A percentile compares a stretch with the other conserved stretches of the same genome.
Conservation (phyloP, 2,888 invertebrate genomes). For the Nematopogon swammerdamellus region DNA sequence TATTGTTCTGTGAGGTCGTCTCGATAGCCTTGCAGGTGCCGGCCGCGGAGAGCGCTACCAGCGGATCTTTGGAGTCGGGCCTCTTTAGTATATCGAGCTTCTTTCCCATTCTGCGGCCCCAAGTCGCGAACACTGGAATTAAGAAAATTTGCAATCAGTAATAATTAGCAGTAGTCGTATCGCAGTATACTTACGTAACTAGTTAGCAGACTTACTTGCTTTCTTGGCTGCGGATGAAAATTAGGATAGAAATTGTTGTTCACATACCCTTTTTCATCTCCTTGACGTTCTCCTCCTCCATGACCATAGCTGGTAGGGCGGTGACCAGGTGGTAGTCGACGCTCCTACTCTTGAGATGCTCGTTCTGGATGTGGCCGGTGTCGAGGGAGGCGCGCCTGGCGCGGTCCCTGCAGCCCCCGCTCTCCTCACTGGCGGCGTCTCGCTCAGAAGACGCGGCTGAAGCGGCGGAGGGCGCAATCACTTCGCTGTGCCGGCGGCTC, state of each 20-base stretch:
- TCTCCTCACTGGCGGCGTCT: constrained; percentile 27
- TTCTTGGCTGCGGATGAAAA: no score
- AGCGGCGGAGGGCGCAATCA: constrained; percentile 52
- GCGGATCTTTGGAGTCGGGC: constrained; percentile 58
- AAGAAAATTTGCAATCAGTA: constrained; percentile 9
- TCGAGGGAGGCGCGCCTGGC: constrained; percentile 24
- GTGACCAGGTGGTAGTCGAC: constrained; percentile 71
- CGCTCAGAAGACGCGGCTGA: constrained; percentile 39
- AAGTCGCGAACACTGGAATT: constrained; percentile 63
- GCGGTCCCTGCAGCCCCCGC: constrained; percentile 12
- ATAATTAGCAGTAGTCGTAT: no score
- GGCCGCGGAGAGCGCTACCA: constrained; percentile 27
- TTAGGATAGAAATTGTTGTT: no score
- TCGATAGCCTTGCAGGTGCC: constrained; percentile 26
- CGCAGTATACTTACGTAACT: no score
- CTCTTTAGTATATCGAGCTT: constrained; percentile 72
- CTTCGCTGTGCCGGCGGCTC: constrained; percentile 63
- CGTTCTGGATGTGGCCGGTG: constrained; percentile 6
- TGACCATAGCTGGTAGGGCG: constrained; percentile 72
- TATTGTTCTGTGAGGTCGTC: constrained; percentile 22
- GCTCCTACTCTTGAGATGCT: neutral
- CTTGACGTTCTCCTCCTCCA: constrained; percentile 61
- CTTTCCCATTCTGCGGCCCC: constrained; percentile 77
- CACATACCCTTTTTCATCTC: constrained; percentile 56
- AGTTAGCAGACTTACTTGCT: no score